These are phyloP conservation scores for Neopelma chrysocephalum DNA, from an alignment of 2,797 vertebrate species.

Conservation along the genomic window DNA sequence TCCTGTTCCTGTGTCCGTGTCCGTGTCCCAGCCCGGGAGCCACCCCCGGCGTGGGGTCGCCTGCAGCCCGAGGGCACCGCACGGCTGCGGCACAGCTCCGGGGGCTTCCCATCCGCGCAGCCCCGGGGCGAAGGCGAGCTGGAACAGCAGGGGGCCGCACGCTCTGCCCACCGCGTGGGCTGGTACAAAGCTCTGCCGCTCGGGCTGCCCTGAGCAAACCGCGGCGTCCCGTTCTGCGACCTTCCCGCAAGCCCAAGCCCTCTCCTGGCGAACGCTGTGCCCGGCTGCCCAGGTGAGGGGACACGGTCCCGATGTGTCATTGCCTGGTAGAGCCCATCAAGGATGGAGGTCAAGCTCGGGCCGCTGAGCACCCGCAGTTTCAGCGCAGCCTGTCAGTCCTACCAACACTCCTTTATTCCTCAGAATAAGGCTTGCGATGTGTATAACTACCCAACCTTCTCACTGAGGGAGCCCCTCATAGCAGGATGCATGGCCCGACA, in stretches of 20 bases:
- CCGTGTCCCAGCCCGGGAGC: too few relatives aligned
- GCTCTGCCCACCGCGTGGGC: background rate
- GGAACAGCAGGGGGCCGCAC: background rate
- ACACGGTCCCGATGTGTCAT: rapidly evolving
- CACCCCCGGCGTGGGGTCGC: background rate
- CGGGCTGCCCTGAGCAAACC: background rate
- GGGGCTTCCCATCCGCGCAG: background rate
- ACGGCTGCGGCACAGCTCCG: background rate
- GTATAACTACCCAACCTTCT: rapidly evolving
- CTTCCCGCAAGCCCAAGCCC: background rate
- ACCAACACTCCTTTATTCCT: rapidly evolving
- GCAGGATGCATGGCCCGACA: rapidly evolving
- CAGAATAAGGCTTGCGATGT: background rate
- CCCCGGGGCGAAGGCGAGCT: background rate
- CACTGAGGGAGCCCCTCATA: rapidly evolving
- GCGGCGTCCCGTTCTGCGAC: rapidly evolving
- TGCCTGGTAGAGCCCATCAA: background rate
- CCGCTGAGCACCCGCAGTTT: background rate
- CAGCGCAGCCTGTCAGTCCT: background rate
- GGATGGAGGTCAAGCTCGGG: background rate
- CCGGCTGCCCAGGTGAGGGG: too few relatives aligned
- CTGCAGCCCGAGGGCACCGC: too few relatives aligned
- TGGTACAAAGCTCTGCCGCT: background rate
- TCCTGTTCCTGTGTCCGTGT: too few relatives aligned
- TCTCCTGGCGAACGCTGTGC: background rate